These are phyloP conservation scores for Phenganax subtilis DNA, from an alignment of 92 coral and sea anemone species.

Conservation along the genomic window DNA sequence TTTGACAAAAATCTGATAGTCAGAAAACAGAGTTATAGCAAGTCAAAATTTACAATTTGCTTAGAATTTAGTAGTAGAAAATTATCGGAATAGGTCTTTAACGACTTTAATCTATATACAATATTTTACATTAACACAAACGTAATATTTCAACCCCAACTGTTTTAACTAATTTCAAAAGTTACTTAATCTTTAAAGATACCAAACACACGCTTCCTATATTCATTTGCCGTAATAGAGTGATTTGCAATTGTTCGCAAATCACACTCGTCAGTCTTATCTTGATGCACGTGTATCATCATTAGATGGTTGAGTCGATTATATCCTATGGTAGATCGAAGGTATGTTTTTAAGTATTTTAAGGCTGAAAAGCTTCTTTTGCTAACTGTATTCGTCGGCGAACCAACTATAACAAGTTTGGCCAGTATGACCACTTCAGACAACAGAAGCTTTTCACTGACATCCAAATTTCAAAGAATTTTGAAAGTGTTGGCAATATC, in stretches of 20 bases:
- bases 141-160: too few species aligned
- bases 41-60: too few species aligned
- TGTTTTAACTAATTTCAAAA: too few species aligned
- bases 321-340: conserved; percentile 49
- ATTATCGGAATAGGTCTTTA: too few species aligned
- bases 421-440: conserved; percentile 52
- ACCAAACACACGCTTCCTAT: too few species aligned
- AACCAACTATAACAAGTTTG: conserved; percentile 47
- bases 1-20: too few species aligned
- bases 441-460: conserved; percentile 46
- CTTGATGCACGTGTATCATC: conserved; percentile 52
- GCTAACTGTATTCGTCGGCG: conserved; percentile 57
- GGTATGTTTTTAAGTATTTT: conserved; percentile 51
- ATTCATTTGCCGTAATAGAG: conserved; percentile 17
- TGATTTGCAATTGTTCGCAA: conserved; percentile 46
- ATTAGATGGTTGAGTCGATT: conserved; percentile 45
- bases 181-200: too few species aligned
- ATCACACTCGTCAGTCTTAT: conserved; percentile 45
- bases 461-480: conserved; percentile 42
- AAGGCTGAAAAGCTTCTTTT: conserved; percentile 55
- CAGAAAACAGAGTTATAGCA: too few species aligned
- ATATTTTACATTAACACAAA: too few species aligned
- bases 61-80: too few species aligned
- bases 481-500: conserved; percentile 33
- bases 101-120: too few species aligned